Evolutionary conservation across 1,140 invertebrate genomes (phyloP), one percentile per base, ranked within the genome.

Genomic region (Physella acuta): DNA sequence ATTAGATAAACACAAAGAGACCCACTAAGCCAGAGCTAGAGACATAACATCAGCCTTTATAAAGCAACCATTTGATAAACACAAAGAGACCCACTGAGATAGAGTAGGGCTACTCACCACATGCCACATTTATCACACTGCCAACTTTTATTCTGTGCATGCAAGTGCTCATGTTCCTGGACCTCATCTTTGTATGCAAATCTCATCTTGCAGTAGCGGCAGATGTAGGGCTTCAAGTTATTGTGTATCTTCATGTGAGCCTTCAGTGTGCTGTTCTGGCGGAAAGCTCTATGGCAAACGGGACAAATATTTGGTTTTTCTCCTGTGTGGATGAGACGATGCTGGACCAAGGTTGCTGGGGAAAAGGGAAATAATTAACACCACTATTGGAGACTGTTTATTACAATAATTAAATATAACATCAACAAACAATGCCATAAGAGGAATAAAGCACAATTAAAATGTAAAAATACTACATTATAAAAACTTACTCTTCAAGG

Each of bases 121-220:
- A 64, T 64, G n/a, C 62, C 62, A 31, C 62, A 64, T 31, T 64
- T 34, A 28, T 67, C 64, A 67, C 64, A 67, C 33, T 67, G 64
- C 64, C 64, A 67, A 26, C 20, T 56, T 36, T 67, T 67, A 24
- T 67, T 67, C 3, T 56, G 51, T 4, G 34, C 53, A 26, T 67
- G 64, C 14, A 36, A 20, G 8, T 39, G 51, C 52, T 67, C 64
- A 39, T 67, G 64, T 24, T 67, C 64, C 24, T 28, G 11, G 64
- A 56, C 51, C 24, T 67, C 64, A 39, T 67, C 64, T 30, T 56
- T 37, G 36, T 55, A 56, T 17, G 51, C 53, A 56, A 67, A 67
- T 16, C 64, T 37, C 53, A 56, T 55, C 33, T 56, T 55, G 33
- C 64, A 67, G 52, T 67, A 67, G 5, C 64, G 64, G 30, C 64